phyloP scores from a whole-genome alignment of 2,797 vertebrate species.

The Acanthornis magna region DNA sequence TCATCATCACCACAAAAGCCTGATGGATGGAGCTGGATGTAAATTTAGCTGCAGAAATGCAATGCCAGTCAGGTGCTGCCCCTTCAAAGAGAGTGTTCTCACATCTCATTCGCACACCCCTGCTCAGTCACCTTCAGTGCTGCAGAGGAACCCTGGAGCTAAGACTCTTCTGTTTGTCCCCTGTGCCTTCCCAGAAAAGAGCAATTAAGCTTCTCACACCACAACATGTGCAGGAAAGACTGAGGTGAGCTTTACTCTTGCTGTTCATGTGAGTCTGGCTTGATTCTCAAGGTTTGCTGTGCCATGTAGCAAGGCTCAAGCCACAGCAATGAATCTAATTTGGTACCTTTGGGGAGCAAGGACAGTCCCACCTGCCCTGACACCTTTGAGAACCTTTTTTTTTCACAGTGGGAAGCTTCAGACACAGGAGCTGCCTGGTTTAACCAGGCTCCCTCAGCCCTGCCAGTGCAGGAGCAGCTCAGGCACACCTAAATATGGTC shows the following conservation, averaged over 20 bases:
- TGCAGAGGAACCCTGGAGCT: not conserved
- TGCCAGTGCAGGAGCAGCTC: not conserved
- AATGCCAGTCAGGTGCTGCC: not conserved
- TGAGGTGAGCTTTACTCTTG: not conserved
- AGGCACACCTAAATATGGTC: rapidly evolving
- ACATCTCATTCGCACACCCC: not conserved
- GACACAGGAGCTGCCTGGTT: not conserved
- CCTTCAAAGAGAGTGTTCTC: not conserved
- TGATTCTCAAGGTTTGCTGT: not conserved
- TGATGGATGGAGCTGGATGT: not conserved
- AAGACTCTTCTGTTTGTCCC: not conserved
- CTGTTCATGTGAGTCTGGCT: not conserved
- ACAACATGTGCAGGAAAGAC: not conserved
- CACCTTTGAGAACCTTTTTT: not conserved
- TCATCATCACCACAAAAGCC: not conserved
- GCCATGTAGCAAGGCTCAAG: not conserved
- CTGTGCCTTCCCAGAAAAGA: not conserved
- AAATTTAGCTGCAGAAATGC: not conserved
- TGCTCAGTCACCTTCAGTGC: not conserved
- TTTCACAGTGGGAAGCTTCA: not conserved
- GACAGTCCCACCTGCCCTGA: not conserved
- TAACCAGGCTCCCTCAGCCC: not conserved
- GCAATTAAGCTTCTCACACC: not conserved
- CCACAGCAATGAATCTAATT: not conserved
- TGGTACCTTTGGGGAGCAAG: not conserved